Conservation (phyloP, 2,797 vertebrate genomes). For the Loriculus beryllinus region DNA sequence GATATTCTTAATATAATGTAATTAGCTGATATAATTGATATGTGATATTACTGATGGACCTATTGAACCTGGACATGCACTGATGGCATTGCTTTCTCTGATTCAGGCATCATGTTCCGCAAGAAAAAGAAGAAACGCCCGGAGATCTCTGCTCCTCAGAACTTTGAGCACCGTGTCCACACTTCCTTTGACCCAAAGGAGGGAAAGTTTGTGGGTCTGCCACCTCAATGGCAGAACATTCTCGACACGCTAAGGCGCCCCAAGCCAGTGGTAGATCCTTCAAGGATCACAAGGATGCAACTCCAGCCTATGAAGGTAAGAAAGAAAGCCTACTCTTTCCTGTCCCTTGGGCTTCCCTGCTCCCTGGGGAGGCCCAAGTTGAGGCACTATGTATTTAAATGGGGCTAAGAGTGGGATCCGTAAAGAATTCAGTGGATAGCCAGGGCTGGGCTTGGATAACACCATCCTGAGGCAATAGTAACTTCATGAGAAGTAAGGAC, state of each 20-base stretch:
- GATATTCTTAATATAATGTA: not conserved
- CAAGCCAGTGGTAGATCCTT: conserved; percentile 95
- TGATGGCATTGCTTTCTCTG: not conserved
- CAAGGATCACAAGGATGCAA: conserved; percentile 92
- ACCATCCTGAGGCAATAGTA: not conserved
- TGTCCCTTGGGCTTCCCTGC: not conserved
- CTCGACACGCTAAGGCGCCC: conserved; percentile 93
- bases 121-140: conserved; percentile 99
- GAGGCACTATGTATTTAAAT: not conserved
- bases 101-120: conserved; percentile 87
- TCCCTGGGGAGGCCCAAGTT: not conserved
- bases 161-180: conserved; percentile 97
- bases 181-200: conserved; percentile 94
- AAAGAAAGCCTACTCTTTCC: not conserved
- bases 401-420: not conserved
- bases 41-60: accelerated
- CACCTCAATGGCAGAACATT: conserved; percentile 97
- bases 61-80: not conserved
- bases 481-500: not conserved
- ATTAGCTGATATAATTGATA: not conserved
- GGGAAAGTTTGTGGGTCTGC: conserved; percentile 93
- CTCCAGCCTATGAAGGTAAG: conserved; percentile 97
- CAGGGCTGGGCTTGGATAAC: not conserved
- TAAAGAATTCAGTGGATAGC: not conserved
- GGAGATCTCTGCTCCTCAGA: conserved; percentile 94